Evolutionary conservation across 2,113 vertebrate genomes (phyloP).

Genomic region (Reinhardtius hippoglossoides): DNA sequence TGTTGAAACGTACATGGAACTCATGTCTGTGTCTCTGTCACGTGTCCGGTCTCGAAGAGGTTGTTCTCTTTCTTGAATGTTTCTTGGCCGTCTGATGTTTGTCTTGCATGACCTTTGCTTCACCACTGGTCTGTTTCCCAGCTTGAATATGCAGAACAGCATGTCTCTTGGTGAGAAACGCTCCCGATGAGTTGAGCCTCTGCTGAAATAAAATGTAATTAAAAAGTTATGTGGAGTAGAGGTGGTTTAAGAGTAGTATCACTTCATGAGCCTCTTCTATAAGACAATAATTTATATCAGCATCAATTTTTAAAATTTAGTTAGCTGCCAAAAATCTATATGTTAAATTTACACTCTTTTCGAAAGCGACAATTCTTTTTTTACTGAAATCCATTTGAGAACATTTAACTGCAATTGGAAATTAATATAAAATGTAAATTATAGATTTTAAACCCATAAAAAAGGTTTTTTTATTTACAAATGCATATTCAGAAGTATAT

Average conservation of each 20-base stretch:
- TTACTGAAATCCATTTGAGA: neutral
- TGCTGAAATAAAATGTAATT: too few relatives aligned
- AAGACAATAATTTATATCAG: too few relatives aligned
- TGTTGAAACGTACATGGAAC: conserved; percentile 17
- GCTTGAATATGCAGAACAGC: conserved; percentile 67
- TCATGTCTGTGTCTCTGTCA: conserved; percentile 34
- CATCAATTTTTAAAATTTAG: too few relatives aligned
- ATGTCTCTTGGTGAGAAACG: conserved; percentile 13
- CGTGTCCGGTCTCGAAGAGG: conserved; percentile 25
- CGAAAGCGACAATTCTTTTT: neutral
- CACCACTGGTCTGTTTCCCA: conserved; percentile 32
- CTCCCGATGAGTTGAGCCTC: too few relatives aligned
- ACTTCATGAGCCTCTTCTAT: too few relatives aligned
- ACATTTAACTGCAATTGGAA: neutral
- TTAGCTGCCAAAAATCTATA: too few relatives aligned
- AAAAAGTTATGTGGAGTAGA: too few relatives aligned
- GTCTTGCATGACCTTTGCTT: conserved; percentile 55
- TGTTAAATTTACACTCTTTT: too few relatives aligned
- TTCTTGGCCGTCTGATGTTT: conserved; percentile 32
- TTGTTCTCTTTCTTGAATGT: conserved; percentile 14
- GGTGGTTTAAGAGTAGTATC: too few relatives aligned
- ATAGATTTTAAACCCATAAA: neutral
- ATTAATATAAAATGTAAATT: neutral
- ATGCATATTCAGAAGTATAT: conserved; percentile 52
- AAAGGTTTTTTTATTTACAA: neutral